Evolutionary conservation across 2,797 vertebrate genomes (phyloP).

Genomic region (Synanceia verrucosa): DNA sequence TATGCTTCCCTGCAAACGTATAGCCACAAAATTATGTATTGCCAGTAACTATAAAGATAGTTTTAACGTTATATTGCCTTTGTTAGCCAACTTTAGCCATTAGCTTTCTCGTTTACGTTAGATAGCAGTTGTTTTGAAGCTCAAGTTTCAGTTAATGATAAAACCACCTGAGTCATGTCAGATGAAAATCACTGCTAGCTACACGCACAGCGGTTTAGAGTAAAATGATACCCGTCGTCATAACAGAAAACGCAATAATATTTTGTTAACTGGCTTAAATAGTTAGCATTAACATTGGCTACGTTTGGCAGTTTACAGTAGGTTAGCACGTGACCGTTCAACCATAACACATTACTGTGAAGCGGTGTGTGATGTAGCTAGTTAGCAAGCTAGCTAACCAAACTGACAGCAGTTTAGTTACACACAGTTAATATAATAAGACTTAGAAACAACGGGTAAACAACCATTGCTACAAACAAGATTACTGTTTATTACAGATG

Average conservation of each 20-base stretch:
- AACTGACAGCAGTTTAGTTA: background rate
- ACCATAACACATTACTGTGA: background rate
- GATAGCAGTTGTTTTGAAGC: constrained; percentile 36
- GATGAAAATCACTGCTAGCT: background rate
- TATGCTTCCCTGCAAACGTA: rapidly evolving
- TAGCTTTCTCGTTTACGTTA: constrained; percentile 13
- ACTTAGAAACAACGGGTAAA: rapidly evolving
- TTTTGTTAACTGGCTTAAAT: background rate
- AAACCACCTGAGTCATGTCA: background rate
- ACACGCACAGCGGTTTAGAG: rapidly evolving
- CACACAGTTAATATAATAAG: too few species aligned
- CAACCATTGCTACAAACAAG: background rate
- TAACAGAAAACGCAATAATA: background rate
- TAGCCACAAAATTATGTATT: rapidly evolving
- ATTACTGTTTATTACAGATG: background rate
- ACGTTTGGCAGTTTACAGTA: constrained; percentile 31
- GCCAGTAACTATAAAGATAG: background rate
- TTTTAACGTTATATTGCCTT: background rate
- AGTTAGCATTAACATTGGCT: constrained; percentile 33
- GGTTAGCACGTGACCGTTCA: constrained; percentile 37
- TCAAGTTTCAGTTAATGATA: constrained; percentile 9
- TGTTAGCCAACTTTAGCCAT: constrained; percentile 5
- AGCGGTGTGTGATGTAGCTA: too few species aligned
- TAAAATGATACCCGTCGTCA: rapidly evolving
- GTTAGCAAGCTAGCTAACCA: background rate